Conservation (phyloP, 2,888 invertebrate species). For the Cantharis nigra region DNA sequence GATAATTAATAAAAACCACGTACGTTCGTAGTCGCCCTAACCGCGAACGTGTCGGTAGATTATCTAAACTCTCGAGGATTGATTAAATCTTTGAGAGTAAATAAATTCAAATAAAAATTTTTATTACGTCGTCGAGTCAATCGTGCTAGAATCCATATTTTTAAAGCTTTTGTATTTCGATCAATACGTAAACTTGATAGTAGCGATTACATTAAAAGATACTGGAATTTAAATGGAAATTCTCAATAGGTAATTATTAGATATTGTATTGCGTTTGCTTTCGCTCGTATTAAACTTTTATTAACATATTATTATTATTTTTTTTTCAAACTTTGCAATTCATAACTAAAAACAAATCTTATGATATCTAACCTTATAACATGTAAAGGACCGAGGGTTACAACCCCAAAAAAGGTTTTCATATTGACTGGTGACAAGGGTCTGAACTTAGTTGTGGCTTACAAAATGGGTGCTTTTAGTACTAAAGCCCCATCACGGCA, state of each 20-base stretch:
- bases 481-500: not conserved
- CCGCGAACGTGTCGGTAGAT: not conserved
- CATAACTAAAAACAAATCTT: slow-evolving; percentile 4
- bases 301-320: not conserved
- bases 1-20: not conserved
- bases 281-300: not conserved
- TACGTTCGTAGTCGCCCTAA: not conserved
- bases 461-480: slow-evolving; percentile 4
- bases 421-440: slow-evolving; percentile 4
- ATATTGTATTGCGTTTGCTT: not conserved
- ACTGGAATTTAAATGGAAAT: not conserved
- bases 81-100: not conserved
- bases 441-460: slow-evolving; percentile 2
- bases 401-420: slow-evolving; percentile 1
- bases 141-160: not conserved
- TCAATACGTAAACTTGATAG: not conserved
- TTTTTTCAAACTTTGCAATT: not conserved
- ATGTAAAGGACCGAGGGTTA: slow-evolving; percentile 2
- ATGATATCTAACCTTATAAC: not conserved
- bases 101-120: not conserved
- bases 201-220: not conserved
- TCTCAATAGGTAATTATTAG: not conserved
- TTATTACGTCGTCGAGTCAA: not conserved
- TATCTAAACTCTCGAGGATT: too few relatives aligned
- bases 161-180: not conserved